phyloP scores from a whole-genome alignment of 2,797 vertebrate genomes.

The Uromys caudimaculatus region DNA sequence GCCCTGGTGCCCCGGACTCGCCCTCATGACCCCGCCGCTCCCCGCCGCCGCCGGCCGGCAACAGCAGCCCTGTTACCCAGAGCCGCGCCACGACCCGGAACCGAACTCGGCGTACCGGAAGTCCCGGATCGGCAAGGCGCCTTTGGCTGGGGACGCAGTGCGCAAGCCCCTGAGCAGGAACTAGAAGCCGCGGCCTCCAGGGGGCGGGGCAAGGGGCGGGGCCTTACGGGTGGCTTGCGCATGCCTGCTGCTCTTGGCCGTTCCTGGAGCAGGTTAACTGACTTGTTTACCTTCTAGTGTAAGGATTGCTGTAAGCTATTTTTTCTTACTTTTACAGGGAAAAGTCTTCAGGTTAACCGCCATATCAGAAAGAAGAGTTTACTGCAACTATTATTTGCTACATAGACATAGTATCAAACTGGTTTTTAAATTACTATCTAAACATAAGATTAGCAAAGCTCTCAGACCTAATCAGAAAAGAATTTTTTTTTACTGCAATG shows the following conservation, averaged over 20 bases:
- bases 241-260: not conserved
- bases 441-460: not conserved
- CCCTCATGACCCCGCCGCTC: constrained; percentile 61
- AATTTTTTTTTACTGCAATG: not conserved
- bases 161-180: constrained; percentile 70
- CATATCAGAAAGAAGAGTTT: constrained; percentile 13
- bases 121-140: constrained; percentile 53
- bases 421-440: not conserved
- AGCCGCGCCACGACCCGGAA: constrained; percentile 83
- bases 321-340: not conserved
- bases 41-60: constrained; percentile 27
- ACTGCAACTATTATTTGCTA: not conserved
- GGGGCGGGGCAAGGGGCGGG: constrained; percentile 52
- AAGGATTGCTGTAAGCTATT: not conserved
- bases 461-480: not conserved
- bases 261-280: not conserved
- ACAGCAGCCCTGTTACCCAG: not conserved
- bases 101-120: constrained; percentile 75
- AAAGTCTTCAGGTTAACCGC: not conserved
- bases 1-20: constrained; percentile 28
- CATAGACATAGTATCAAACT: not conserved
- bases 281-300: not conserved
- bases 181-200: not conserved
- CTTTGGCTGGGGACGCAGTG: constrained; percentile 50
- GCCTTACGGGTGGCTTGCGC: constrained; percentile 20